Evolutionary conservation across 2,888 invertebrate genomes (phyloP).

Genomic region (Trileptium ribeirensis): DNA sequence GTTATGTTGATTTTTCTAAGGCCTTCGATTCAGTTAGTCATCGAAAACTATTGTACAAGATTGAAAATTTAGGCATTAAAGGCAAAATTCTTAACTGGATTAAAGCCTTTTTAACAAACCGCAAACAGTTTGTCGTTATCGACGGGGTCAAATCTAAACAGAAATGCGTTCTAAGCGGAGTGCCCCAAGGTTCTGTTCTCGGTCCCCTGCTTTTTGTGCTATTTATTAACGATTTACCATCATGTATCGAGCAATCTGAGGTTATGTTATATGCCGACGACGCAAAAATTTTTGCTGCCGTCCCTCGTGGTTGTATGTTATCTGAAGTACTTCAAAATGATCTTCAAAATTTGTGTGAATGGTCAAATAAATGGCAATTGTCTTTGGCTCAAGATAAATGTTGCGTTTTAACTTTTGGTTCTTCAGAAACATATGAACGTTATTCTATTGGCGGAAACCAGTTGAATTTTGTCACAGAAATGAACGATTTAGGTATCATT

Average conservation of each 20-base stretch:
- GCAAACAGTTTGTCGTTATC: neutral
- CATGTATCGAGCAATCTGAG: neutral
- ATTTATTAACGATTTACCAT: constrained; percentile 7
- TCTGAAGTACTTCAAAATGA: no score
- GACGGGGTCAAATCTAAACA: neutral
- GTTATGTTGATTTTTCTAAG: neutral
- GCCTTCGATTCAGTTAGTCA: constrained; percentile 7
- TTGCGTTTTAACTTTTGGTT: no score
- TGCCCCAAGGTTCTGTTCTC: constrained; percentile 16
- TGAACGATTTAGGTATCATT: no score
- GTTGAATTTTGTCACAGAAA: no score
- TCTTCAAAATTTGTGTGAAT: no score
- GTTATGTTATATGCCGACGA: constrained; percentile 8
- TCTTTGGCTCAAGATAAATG: no score
- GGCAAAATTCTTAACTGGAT: constrained; percentile 5
- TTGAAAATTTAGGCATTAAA: neutral
- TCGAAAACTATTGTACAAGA: neutral
- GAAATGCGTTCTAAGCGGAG: neutral
- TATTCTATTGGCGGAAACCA: no score
- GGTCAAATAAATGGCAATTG: no score
- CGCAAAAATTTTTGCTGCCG: neutral
- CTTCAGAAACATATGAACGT: no score
- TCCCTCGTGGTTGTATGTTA: neutral
- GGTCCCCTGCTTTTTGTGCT: constrained; percentile 12
- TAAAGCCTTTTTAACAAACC: neutral